These are phyloP conservation scores for Pangasius krempfi DNA, from an alignment of 2,797 vertebrate genomes.

Conservation along the genomic window DNA sequence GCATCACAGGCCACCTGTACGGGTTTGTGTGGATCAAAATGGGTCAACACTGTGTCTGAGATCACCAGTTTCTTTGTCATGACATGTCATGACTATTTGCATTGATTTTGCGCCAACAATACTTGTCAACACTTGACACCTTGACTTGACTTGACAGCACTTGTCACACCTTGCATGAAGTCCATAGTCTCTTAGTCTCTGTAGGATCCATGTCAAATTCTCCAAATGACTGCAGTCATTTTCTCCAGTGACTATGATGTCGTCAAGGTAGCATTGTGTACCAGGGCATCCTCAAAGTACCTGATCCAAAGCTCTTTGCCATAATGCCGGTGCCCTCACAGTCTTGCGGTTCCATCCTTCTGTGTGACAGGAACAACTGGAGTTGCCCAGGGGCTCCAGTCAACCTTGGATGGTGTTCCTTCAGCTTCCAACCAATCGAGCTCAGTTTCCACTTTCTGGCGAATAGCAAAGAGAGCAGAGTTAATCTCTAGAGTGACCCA, in stretches of 20 bases:
- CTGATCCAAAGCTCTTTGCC: background rate
- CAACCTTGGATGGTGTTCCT: background rate
- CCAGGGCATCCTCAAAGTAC: conserved; percentile 6
- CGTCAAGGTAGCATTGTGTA: conserved; percentile 16
- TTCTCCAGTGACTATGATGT: conserved; percentile 26
- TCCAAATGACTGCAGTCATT: background rate
- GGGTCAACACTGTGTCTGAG: background rate
- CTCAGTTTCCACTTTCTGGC: no score
- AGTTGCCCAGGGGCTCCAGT: background rate
- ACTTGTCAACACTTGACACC: background rate
- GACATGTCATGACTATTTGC: background rate
- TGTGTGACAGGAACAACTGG: background rate
- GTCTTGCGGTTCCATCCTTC: background rate
- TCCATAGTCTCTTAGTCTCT: conserved; percentile 8
- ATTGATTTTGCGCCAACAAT: background rate
- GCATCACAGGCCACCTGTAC: background rate
- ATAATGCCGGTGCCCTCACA: background rate
- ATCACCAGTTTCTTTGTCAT: background rate
- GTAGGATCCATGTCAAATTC: background rate
- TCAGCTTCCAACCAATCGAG: background rate
- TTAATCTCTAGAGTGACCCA: no score
- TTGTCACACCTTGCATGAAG: background rate
- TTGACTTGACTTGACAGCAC: no score
- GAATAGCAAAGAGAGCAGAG: no score
- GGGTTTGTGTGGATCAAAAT: background rate